These are phyloP conservation scores for Cantharis flavilabris DNA, from an alignment of 2,888 invertebrate species.

Conservation along the genomic window DNA sequence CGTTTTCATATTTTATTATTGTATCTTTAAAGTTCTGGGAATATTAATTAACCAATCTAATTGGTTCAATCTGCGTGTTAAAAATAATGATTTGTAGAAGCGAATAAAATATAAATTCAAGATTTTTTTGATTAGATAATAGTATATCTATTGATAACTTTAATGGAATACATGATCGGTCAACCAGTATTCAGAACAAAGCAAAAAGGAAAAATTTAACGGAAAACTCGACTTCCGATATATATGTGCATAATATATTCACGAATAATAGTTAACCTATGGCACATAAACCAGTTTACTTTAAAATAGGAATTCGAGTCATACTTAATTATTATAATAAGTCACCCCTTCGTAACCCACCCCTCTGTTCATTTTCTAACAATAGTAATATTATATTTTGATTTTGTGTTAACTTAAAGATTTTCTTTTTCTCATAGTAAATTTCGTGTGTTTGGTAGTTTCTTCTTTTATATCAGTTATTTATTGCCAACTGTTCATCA, in stretches of 20 bases:
- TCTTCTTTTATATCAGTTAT: too few species aligned
- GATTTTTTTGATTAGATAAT: too few species aligned
- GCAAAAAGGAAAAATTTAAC: background rate
- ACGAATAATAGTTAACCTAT: background rate
- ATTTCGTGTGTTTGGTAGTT: background rate
- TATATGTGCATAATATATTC: background rate
- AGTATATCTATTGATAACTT: background rate
- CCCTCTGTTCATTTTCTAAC: background rate
- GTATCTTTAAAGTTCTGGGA: too few species aligned
- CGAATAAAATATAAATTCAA: too few species aligned
- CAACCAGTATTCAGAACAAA: background rate
- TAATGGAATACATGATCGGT: background rate
- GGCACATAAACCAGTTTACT: background rate
- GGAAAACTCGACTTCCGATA: background rate
- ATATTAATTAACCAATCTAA: too few species aligned
- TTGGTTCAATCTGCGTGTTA: too few species aligned
- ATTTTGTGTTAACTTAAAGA: background rate
- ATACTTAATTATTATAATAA: background rate
- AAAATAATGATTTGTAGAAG: too few species aligned
- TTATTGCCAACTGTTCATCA: too few species aligned
- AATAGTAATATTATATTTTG: background rate
- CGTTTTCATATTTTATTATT: too few species aligned
- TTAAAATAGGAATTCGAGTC: background rate
- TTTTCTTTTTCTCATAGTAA: background rate
- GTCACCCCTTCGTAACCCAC: background rate